phyloP scores from a whole-genome alignment of 2,888 invertebrate species.

The Rhodophaea formosa region DNA sequence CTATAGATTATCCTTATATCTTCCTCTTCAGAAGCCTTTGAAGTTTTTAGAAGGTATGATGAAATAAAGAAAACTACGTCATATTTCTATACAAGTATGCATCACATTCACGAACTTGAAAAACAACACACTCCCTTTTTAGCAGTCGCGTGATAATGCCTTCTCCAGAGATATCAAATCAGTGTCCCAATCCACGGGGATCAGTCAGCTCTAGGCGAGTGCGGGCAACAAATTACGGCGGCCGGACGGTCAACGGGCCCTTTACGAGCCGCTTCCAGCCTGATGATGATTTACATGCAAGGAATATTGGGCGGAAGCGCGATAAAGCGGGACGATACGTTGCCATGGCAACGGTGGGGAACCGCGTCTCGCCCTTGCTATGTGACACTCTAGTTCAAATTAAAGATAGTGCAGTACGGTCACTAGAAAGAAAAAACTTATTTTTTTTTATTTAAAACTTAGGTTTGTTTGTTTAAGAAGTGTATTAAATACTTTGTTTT shows the following conservation, averaged over 20 bases:
- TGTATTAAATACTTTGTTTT: too few relatives aligned
- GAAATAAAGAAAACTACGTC: too few relatives aligned
- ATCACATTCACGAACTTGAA: too few relatives aligned
- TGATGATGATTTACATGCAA: constrained; percentile 80
- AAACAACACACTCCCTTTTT: too few relatives aligned
- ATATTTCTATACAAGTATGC: too few relatives aligned
- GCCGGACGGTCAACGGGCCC: constrained; percentile 65
- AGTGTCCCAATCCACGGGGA: not conserved
- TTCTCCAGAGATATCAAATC: not conserved
- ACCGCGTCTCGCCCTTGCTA: constrained; percentile 47
- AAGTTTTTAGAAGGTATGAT: too few relatives aligned
- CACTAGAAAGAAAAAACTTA: not conserved
- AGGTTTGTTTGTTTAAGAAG: too few relatives aligned
- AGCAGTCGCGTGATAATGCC: too few relatives aligned
- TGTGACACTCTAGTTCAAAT: constrained; percentile 40
- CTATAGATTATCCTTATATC: too few relatives aligned
- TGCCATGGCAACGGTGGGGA: constrained; percentile 54
- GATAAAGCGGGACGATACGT: constrained; percentile 51
- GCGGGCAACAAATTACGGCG: constrained; percentile 21
- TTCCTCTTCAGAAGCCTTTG: too few relatives aligned
- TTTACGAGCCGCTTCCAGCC: constrained; percentile 69
- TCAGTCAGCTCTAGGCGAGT: not conserved
- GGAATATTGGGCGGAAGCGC: constrained; percentile 67
- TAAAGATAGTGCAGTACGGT: not conserved
- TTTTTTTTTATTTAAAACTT: too few relatives aligned